These are phyloP conservation scores for Tragelaphus buxtoni DNA, from an alignment of 2,113 vertebrate genomes.

Conservation along the genomic window DNA sequence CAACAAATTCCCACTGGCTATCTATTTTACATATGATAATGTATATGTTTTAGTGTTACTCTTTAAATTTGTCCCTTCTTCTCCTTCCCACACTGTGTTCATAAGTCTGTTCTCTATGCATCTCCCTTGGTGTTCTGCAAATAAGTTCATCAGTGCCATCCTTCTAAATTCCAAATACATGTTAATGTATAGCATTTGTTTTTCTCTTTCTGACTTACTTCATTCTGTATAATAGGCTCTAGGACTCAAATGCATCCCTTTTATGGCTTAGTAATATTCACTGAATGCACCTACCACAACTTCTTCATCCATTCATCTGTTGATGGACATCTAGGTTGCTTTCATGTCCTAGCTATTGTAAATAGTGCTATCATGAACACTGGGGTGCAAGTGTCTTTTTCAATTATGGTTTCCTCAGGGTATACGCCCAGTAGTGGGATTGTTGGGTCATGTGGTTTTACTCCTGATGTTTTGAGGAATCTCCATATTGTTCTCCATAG, in stretches of 20 bases:
- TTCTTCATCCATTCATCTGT: background rate
- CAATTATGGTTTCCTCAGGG: background rate
- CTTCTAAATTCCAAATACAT: background rate
- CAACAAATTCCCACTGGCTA: background rate
- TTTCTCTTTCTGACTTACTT: background rate
- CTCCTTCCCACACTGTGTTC: background rate
- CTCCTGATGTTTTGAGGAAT: background rate
- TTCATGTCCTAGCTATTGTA: background rate
- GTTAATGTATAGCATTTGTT: background rate
- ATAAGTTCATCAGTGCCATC: background rate
- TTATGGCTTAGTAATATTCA: background rate
- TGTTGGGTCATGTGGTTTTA: background rate
- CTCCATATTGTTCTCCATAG: background rate
- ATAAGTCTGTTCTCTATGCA: background rate
- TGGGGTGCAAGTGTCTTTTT: background rate
- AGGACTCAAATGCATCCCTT: background rate
- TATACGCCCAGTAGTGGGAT: background rate
- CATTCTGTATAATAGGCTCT: background rate
- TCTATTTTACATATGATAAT: background rate
- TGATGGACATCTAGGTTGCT: background rate
- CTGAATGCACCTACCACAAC: background rate
- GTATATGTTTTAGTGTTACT: background rate
- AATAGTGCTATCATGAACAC: background rate
- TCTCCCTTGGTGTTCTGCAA: background rate
- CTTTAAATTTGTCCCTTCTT: background rate